These are phyloP conservation scores for Babyrousa celebensis DNA, from an alignment of 2,797 vertebrate species.

Conservation along the genomic window DNA sequence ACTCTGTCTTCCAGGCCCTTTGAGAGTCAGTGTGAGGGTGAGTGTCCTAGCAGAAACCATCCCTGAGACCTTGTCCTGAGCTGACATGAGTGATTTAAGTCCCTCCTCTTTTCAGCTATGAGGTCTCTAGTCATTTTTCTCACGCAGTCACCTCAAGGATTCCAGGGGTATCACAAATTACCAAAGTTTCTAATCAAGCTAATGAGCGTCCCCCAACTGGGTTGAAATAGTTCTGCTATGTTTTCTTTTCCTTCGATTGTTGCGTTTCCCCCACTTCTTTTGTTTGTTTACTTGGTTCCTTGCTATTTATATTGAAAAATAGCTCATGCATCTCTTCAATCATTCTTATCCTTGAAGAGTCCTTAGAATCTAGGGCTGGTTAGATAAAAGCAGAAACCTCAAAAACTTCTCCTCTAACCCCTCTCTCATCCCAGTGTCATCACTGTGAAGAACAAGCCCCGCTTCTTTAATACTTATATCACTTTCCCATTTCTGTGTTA, in stretches of 20 bases:
- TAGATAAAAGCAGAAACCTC: not conserved
- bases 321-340: not conserved
- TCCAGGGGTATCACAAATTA: not conserved
- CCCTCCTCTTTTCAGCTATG: not conserved
- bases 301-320: not conserved
- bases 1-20: not conserved
- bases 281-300: not conserved
- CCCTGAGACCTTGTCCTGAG: not conserved
- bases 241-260: not conserved
- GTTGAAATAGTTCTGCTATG: not conserved
- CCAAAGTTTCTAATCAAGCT: not conserved
- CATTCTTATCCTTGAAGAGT: not conserved
- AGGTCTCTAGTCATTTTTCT: not conserved
- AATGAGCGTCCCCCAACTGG: not conserved
- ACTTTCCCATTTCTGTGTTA: not conserved
- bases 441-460: not conserved
- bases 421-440: not conserved
- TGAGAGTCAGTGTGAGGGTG: not conserved
- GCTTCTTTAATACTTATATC: not conserved
- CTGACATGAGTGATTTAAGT: not conserved
- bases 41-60: not conserved
- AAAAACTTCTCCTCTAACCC: not conserved
- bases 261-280: not conserved
- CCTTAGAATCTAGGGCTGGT: not conserved
- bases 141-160: not conserved